These are phyloP conservation scores for Tholera decimalis DNA, from an alignment of 2,888 invertebrate genomes.

Conservation along the genomic window DNA sequence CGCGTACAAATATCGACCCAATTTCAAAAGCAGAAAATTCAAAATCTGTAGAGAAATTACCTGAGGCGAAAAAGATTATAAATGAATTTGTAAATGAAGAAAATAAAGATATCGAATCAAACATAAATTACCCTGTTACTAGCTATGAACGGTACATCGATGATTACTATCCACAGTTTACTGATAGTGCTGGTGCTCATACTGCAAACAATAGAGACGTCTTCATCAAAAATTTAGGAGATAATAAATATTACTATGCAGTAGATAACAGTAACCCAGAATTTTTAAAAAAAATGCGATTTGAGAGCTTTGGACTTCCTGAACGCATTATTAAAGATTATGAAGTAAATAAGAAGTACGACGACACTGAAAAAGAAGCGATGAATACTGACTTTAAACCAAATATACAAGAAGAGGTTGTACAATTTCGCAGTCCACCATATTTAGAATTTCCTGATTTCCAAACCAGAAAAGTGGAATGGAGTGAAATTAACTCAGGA, in stretches of 20 bases:
- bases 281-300: slow-evolving; percentile 3
- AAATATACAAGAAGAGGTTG: slow-evolving; percentile 48
- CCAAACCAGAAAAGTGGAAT: slow-evolving; percentile 75
- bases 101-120: slow-evolving; percentile 10
- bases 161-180: slow-evolving; percentile 85
- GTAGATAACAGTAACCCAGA: slow-evolving; percentile 66
- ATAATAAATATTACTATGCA: slow-evolving; percentile 76
- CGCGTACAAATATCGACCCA: slow-evolving; percentile 15
- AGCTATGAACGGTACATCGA: slow-evolving; percentile 68
- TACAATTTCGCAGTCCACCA: slow-evolving; percentile 74
- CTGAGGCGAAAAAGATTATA: neutral
- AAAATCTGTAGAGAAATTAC: slow-evolving; percentile 9
- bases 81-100: slow-evolving; percentile 29
- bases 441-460: slow-evolving; percentile 79
- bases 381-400: neutral
- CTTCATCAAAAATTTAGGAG: slow-evolving; percentile 69
- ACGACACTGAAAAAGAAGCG: slow-evolving; percentile 34
- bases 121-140: slow-evolving; percentile 2
- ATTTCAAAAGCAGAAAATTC: slow-evolving; percentile 14
- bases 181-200: slow-evolving; percentile 72
- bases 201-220: slow-evolving; percentile 72
- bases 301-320: slow-evolving; percentile 19
- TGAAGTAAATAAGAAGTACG: slow-evolving; percentile 38
- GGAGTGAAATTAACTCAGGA: slow-evolving; percentile 43
- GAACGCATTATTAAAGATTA: slow-evolving; percentile 25